phyloP scores from a whole-genome alignment of 1,140 invertebrate genomes.

The Drosophila malerkotliana region DNA sequence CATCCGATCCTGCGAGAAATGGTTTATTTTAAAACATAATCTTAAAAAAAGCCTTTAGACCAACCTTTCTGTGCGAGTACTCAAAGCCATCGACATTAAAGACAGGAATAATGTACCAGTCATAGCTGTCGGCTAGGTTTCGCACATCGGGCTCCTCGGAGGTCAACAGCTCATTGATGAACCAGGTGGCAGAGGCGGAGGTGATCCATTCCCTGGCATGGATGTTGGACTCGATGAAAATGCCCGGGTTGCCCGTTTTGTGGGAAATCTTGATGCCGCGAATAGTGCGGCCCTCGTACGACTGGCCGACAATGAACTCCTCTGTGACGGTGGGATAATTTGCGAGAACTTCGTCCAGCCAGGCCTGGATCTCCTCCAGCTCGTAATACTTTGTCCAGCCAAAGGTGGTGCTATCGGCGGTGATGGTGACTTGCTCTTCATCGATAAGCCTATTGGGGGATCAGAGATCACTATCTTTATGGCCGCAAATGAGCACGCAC shows the following conservation, averaged over 20 bases:
- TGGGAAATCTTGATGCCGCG: constrained; percentile 86
- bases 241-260: constrained; percentile 84
- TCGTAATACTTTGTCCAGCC: constrained; percentile 84
- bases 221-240: constrained; percentile 86
- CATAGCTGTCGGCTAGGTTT: constrained; percentile 84
- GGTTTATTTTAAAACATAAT: neutral
- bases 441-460: constrained; percentile 68
- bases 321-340: constrained; percentile 70
- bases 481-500: constrained; percentile 19
- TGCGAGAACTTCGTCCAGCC: constrained; percentile 83
- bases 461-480: constrained; percentile 39
- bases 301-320: constrained; percentile 76
- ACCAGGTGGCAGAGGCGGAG: constrained; percentile 85
- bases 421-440: constrained; percentile 47
- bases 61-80: constrained; percentile 85
- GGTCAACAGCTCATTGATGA: constrained; percentile 85
- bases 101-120: constrained; percentile 89
- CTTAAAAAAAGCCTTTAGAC: neutral
- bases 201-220: constrained; percentile 86
- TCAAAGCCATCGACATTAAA: constrained; percentile 90
- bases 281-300: constrained; percentile 87
- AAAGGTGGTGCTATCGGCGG: constrained; percentile 55
- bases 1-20: constrained; percentile 80
- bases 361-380: constrained; percentile 84
- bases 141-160: constrained; percentile 68